Evolutionary conservation across 2,797 vertebrate species (phyloP), one percentile per base, ranked within the genome.

Genomic region (Cossypha caffra): DNA sequence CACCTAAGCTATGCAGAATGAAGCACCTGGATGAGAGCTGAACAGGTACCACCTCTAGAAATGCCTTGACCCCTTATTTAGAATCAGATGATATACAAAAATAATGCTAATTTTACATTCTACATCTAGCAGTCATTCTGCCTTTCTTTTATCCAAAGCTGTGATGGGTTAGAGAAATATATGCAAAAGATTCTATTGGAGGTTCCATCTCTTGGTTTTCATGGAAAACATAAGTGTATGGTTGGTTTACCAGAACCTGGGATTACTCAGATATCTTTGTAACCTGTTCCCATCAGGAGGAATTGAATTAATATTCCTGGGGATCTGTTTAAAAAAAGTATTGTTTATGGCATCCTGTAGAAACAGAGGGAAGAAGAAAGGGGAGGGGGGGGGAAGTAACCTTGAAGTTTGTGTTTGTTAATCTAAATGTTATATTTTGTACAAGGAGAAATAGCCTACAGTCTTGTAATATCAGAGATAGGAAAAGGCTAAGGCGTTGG

Each of bases 361-460:
- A 67, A 94, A 59, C 5, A 67, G 43, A 51, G 2, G 10, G 37
- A 86, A 66, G 24, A 80, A 84, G 6, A 2, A 16, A 52, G 2
- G 8, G 12, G 3, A 7, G 15, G 4, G 0, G 0, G 3, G 8
- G 16, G 4, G 0, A 0, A 43, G 1, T 57, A 51, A 58, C 7
- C 23, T 76, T 91, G 51, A 31, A 16, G 6, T 72, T 91, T 0
- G 0, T 58, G 10, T 43, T 47, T 67, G 6, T 64, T 78, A 55
- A 6, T 83, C 28, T 63, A 48, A 82, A 48, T 64, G 19, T 42
- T 64, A 1, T 21, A 12, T n/a, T 76, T 85, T 57, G 13, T 73
- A 42, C 11, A 59, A 67, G 52, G 48, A 7, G 7, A 83, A 91
- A 76, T 69, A 83, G 31, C 82, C 37, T 55, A 7, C 25, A 83